Base-by-base conservation (phyloP, 1,140 invertebrate genomes). In the Drosophila subobscura region DNA sequence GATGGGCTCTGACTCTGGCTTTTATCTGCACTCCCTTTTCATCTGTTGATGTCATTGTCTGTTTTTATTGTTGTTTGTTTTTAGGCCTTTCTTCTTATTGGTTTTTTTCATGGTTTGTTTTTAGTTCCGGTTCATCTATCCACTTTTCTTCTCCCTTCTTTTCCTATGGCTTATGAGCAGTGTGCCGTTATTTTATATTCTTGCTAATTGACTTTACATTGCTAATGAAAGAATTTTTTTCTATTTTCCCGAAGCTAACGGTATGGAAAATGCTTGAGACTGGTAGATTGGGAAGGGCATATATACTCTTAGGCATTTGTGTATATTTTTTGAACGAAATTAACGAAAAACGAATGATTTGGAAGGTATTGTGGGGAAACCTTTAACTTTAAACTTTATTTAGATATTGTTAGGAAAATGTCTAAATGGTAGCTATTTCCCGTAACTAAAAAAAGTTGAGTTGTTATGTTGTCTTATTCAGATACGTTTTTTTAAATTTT, bases 211-310 rank as follows among this genome's bases (percentile, higher is more conserved):
- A 81, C 61, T 45, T 42, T 12, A 53, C 42, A 29, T 80, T 20
- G 54, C 80, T 76, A 85, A 84, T 85, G 80, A 85, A 84, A 85
- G 72, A 79, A 76, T 56, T 65, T 65, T 76, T 76, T 72, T 75
- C 76, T 8, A 37, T 37, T 33, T 50, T 72, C 52, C 60, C 64
- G 73, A 76, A 81, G 37, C 79, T 85, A 85, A 88, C 81, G 81
- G 83, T 66, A 65, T 53, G 56, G 52, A 77, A 83, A 83, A 74
- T 77, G 70, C 29, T 40, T 37, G 55, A 45, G 4, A 44, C 29
- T 50, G 40, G 44, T 6, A 51, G n/a, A 46, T 23, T 25, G 10
- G 27, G 27, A 52, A 8, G 53, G 27, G 3, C 14, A 14, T 37
- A 12, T 37, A 12, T 8, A 2, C 27, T 37, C 10, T 37, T 37